Evolutionary conservation across 92 coral and sea anemone genomes (phyloP), one percentile per base, ranked within the genome.

Genomic region (Nematostella vectensis): DNA sequence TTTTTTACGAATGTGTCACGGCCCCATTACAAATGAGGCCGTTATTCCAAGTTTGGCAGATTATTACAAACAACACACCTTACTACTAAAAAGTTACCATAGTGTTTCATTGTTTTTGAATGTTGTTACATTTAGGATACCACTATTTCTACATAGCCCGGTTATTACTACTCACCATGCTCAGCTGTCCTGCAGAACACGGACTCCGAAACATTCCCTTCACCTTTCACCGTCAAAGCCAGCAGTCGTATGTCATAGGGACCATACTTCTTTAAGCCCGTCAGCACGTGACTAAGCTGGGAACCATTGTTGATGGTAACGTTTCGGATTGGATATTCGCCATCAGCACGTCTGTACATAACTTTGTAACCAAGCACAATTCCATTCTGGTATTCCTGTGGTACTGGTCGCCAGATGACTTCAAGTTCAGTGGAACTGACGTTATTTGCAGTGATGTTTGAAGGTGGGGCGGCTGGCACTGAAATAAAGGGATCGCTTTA

Each of bases 171-270:
- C 81, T 42, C 63, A 89, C 96, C 81, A 47, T 70, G 82, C 58
- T 89, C 94, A 4, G 72, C 83, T 15, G 96, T 89, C 20, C 75
- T 30, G 19, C 69, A 58, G 29, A 28, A 36, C 25, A 89, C 62
- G 24, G 78, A 65, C 24, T 36, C 48, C 25, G 89, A 85, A 13
- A 49, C 20, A 31, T 87, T 87, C 19, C 96, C 96, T n/a, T 76
- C 74, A 6, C 89, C 96, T 56, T 55, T 59, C 2, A 69, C 50
- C 4, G 95, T 89, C 29, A 76, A 80, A 4, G 87, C 89, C 55
- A 67, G 44, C 39, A 89, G 26, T 37, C 64, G 47, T 2, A 85
- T 39, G 23, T 74, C 68, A 43, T 85, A 89, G 28, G 23, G 42
- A 30, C 58, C 62, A 19, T 58, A 79, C 37, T 64, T 52, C 28